A percentile compares a stretch with the other conserved stretches of the same genome.
phyloP scores from a whole-genome alignment of 1,140 invertebrate species.

The Venustaconcha ellipsiformis region DNA sequence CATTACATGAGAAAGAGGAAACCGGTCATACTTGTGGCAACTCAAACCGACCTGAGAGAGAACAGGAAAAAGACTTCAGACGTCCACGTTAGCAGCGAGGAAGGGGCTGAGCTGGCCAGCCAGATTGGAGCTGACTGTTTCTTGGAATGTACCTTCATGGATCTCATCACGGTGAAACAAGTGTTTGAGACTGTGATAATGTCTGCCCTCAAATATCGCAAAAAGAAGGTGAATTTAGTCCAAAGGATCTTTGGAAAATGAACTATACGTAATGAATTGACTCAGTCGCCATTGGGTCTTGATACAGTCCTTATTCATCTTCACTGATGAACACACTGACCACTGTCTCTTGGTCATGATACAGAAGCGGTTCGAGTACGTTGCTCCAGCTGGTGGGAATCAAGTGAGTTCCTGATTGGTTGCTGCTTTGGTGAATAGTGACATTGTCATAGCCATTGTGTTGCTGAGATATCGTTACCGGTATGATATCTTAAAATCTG shows the following conservation, averaged over 20 bases:
- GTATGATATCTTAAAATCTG: no score
- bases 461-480: no score
- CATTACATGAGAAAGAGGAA: conserved; percentile 17
- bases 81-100: conserved; percentile 1
- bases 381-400: no score
- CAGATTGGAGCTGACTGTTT: conserved; percentile 27
- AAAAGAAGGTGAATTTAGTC: conserved; percentile 24
- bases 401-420: no score
- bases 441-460: no score
- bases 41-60: conserved; percentile 27
- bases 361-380: no score
- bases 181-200: conserved; percentile 27
- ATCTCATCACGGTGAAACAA: conserved; percentile 16
- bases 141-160: conserved; percentile 15
- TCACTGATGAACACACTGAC: no score
- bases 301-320: no score
- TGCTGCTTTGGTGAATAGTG: no score
- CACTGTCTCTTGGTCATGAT: no score
- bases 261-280: not conserved
- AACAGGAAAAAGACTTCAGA: not conserved
- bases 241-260: conserved; percentile 26
- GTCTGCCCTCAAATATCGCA: conserved; percentile 21
- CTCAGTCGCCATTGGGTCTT: no score
- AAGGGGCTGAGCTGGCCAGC: conserved; percentile 19
- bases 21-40: conserved; percentile 23